Evolutionary conservation across 2,797 vertebrate genomes (phyloP).

Genomic region (Ispidina picta): DNA sequence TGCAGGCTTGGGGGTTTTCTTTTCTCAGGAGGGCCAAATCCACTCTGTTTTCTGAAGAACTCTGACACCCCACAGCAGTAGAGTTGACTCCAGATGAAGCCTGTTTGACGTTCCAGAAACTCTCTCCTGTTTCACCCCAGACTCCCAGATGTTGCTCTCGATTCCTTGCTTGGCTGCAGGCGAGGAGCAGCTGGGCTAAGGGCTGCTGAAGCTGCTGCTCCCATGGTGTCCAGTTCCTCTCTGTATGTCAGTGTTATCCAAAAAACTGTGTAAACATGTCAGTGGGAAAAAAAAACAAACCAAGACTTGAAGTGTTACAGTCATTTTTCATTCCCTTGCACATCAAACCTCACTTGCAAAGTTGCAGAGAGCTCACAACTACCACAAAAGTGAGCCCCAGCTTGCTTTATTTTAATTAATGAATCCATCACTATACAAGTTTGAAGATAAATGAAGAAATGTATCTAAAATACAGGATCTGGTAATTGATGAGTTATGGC

Average conservation of each 20-base stretch:
- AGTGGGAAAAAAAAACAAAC: not conserved
- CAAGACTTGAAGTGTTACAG: not conserved
- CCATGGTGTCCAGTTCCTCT: not conserved
- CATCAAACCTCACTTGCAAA: not conserved
- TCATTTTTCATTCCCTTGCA: not conserved
- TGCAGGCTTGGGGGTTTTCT: not conserved
- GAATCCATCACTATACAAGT: not conserved
- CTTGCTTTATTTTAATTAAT: not conserved
- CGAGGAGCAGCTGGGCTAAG: not conserved
- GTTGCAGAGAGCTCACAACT: not conserved
- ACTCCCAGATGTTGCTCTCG: not conserved
- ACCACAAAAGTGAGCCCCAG: not conserved
- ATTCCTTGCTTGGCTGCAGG: not conserved
- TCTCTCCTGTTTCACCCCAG: not conserved
- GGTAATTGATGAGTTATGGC: not conserved
- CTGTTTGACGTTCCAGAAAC: not conserved
- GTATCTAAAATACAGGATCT: not conserved
- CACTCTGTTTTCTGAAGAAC: not conserved
- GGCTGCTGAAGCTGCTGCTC: not conserved
- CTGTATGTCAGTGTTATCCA: not conserved
- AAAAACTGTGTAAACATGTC: not conserved
- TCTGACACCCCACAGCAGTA: not conserved
- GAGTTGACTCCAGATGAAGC: not conserved
- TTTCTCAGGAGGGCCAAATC: not conserved
- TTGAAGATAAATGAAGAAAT: not conserved